Percentiles rank a stretch among this genome's conserved stretches.
Conservation (phyloP, 1,140 invertebrate genomes). For the Marisa cornuarietis region DNA sequence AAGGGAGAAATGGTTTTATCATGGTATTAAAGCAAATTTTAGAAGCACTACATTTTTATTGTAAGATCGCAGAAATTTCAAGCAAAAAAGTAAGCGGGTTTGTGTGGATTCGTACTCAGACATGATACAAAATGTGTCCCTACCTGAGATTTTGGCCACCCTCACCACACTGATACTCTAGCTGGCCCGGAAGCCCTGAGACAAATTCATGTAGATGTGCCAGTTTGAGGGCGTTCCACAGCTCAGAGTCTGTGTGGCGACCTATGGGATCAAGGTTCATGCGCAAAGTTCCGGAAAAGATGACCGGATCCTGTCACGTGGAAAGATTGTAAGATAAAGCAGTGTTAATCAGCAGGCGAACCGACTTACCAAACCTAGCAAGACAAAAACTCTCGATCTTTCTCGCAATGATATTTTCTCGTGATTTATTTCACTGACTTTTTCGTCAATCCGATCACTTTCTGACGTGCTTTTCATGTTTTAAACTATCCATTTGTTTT, state of each 20-base stretch:
- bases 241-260: conserved; percentile 74
- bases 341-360: background rate
- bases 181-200: conserved; percentile 41
- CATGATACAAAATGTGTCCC: conserved; percentile 17
- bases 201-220: conserved; percentile 67
- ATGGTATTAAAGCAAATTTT: too few relatives aligned
- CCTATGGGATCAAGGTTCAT: conserved; percentile 89
- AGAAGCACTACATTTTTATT: too few relatives aligned
- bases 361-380: too few relatives aligned
- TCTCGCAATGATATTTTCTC: too few relatives aligned
- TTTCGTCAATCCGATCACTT: too few relatives aligned
- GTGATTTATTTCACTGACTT: too few relatives aligned
- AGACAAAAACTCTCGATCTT: too few relatives aligned
- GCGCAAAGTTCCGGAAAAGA: conserved; percentile 83
- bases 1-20: too few relatives aligned
- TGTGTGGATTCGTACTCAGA: background rate
- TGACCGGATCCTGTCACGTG: conserved; percentile 72
- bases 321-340: background rate
- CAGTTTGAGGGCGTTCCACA: conserved; percentile 81
- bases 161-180: conserved; percentile 64
- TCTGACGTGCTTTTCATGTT: too few relatives aligned
- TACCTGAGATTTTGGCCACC: conserved; percentile 67
- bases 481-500: too few relatives aligned
- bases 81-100: background rate
- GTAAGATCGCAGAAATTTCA: too few relatives aligned